Base-by-base conservation (phyloP, 2,113 vertebrate species). In the Patagioenas fasciata region DNA sequence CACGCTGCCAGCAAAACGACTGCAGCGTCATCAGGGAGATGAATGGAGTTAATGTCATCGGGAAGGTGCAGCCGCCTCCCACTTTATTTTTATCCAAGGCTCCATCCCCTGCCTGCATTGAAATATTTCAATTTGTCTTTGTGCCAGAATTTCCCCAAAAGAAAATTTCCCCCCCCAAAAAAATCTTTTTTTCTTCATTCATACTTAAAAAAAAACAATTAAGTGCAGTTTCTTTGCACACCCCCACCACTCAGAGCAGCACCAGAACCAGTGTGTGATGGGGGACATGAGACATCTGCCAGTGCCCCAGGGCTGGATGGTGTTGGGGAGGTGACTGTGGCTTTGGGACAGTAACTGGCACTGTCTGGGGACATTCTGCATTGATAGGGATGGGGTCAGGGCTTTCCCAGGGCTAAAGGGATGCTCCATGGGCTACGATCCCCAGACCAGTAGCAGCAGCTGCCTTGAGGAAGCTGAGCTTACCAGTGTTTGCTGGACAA, bases 51-150 rank as follows among this genome's bases (percentile, higher is more conserved):
- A 75, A 95, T 88, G 93, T 67, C 88, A 80, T 8, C 8, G 82
- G 91, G 94, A 93, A 91, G 95, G 91, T 86, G 91, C 91, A 80
- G 87, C 88, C 9, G 48, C 88, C 80, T 92, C 85, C 81, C 6
- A 8, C 89, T 89, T 94, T 89, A 95, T 92, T 95, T 96, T 96
- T 91, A 88, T 85, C 91, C 86, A 32, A 60, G 89, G 40, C 80
- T 91, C 93, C 26, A 50, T 80, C 78, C 82, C 62, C 92, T 73
- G 84, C 87, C 91, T 42, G 75, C 1, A 2, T 12, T 44, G 83
- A 90, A 78, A 71, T 16, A 57, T 80, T 81, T 66, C 93, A 57
- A 13, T 78, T 83, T 69, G 58, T 53, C 81, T 87, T 47, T 13
- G 67, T 72, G 72, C 60, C 71, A 73, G 80, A 66, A 42, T 77